Percentiles rank a stretch among this genome's conserved stretches.
These are phyloP conservation scores for Carassius auratus DNA, from an alignment of 2,113 vertebrate species.

Conservation along the genomic window DNA sequence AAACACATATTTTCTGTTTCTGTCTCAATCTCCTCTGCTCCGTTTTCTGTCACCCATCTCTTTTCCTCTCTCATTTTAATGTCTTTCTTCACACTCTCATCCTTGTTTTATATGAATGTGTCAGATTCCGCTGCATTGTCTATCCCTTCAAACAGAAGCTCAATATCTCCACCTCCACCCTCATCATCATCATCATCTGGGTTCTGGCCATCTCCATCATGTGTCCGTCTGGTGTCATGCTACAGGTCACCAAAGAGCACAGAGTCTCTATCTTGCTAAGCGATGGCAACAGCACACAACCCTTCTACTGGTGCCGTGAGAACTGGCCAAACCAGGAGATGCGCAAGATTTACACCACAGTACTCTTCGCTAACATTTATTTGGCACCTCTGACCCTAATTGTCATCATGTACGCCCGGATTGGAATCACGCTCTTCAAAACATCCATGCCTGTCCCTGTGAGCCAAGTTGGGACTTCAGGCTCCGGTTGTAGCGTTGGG, in stretches of 20 bases:
- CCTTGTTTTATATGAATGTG: constrained; percentile 14
- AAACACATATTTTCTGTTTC: constrained; percentile 6
- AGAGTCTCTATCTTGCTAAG: constrained; percentile 77
- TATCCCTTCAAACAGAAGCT: constrained; percentile 91
- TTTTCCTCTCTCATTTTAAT: not conserved
- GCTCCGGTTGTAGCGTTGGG: constrained; percentile 17
- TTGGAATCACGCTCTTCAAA: constrained; percentile 81
- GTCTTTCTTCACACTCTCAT: not conserved
- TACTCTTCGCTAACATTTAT: constrained; percentile 91
- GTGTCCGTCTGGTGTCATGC: constrained; percentile 89
- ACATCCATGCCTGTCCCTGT: constrained; percentile 49
- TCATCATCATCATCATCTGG: constrained; percentile 84
- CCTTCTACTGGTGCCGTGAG: constrained; percentile 89
- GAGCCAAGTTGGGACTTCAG: constrained; percentile 43
- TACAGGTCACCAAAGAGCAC: constrained; percentile 84
- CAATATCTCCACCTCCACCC: constrained; percentile 74
- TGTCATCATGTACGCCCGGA: constrained; percentile 83
- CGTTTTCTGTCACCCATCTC: not conserved
- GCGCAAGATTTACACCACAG: constrained; percentile 89
- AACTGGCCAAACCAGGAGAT: constrained; percentile 87
- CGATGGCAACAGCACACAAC: constrained; percentile 68
- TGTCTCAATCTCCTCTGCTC: not conserved
- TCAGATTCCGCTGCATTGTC: constrained; percentile 87
- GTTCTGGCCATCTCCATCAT: constrained; percentile 84
- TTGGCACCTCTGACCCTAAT: constrained; percentile 86